Conservation (phyloP, 2,113 vertebrate species). For the Stigmatopora nigra region DNA sequence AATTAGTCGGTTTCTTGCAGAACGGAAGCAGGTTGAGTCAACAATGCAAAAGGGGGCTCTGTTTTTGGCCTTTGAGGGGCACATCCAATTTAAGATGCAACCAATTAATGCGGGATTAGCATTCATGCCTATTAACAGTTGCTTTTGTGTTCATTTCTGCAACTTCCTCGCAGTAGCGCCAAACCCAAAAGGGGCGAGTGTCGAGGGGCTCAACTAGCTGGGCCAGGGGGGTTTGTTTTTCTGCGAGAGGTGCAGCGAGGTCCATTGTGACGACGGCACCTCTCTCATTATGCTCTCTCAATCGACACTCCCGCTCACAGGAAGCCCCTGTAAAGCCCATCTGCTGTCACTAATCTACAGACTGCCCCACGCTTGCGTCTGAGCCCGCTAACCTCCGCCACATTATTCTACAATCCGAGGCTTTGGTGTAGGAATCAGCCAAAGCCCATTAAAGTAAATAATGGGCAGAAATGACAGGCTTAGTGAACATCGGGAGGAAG, state of each 20-base stretch:
- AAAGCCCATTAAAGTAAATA: constrained; percentile 99
- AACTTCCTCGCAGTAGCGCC: constrained; percentile 75
- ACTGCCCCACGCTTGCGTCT: constrained; percentile 91
- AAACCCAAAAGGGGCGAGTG: constrained; percentile 28
- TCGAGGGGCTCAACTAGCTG: constrained; percentile 71
- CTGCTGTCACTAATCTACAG: constrained; percentile 99
- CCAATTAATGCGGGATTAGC: constrained; percentile 99
- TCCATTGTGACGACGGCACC: constrained; percentile 98
- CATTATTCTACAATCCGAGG: constrained; percentile 99
- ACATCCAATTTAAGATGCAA: constrained; percentile 86
- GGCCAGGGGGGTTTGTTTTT: constrained; percentile 88
- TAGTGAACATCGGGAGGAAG: constrained; percentile 99
- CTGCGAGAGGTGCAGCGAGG: constrained; percentile 93
- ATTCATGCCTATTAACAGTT: constrained; percentile 99
- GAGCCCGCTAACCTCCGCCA: constrained; percentile 91
- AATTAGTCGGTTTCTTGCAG: constrained; percentile 37
- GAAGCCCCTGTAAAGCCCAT: constrained; percentile 99
- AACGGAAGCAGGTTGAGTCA: constrained; percentile 55
- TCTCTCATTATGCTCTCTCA: constrained; percentile 99
- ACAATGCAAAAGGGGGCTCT: constrained; percentile 44
- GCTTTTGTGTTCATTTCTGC: constrained; percentile 98
- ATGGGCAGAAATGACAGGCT: constrained; percentile 99
- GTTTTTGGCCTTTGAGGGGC: constrained; percentile 73
- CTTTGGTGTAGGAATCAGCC: constrained; percentile 98
- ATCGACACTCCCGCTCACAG: constrained; percentile 98